These are phyloP conservation scores for Mesorhabditis belari DNA, from an alignment of 2,888 invertebrate species.

Conservation along the genomic window DNA sequence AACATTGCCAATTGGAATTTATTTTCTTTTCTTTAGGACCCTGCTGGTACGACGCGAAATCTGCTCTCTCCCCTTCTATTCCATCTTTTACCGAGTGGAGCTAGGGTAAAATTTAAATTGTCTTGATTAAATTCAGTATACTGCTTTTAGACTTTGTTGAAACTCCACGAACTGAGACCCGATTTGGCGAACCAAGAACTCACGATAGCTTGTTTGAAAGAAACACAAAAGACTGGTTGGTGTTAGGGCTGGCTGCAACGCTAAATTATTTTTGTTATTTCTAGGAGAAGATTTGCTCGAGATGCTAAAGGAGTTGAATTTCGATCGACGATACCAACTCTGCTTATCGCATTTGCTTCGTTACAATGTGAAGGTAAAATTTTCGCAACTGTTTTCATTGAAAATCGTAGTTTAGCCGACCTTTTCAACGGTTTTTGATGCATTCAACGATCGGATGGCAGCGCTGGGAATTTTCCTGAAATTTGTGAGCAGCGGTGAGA, in stretches of 20 bases:
- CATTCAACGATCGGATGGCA: background rate
- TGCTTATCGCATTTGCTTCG: too few species aligned
- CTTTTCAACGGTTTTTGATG: conserved; percentile 3
- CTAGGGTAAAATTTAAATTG: too few species aligned
- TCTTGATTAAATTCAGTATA: too few species aligned
- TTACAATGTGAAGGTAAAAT: too few species aligned
- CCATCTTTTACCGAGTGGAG: background rate
- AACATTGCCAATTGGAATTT: too few species aligned
- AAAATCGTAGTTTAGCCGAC: conserved; percentile 20
- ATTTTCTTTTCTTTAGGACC: background rate
- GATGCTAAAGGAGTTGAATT: too few species aligned
- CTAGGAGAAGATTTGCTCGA: too few species aligned
- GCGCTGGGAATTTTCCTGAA: background rate
- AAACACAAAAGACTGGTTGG: background rate
- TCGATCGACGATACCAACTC: too few species aligned
- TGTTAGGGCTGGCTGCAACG: too few species aligned
- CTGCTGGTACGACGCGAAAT: background rate
- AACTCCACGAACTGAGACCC: background rate
- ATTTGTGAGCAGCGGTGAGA: background rate
- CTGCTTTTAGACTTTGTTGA: background rate
- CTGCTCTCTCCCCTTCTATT: background rate
- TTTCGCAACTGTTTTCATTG: too few species aligned
- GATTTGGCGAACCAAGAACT: background rate
- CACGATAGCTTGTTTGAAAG: background rate
- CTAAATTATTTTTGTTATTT: too few species aligned